phyloP scores from a whole-genome alignment of 2,113 vertebrate genomes.

The Pagrus major region DNA sequence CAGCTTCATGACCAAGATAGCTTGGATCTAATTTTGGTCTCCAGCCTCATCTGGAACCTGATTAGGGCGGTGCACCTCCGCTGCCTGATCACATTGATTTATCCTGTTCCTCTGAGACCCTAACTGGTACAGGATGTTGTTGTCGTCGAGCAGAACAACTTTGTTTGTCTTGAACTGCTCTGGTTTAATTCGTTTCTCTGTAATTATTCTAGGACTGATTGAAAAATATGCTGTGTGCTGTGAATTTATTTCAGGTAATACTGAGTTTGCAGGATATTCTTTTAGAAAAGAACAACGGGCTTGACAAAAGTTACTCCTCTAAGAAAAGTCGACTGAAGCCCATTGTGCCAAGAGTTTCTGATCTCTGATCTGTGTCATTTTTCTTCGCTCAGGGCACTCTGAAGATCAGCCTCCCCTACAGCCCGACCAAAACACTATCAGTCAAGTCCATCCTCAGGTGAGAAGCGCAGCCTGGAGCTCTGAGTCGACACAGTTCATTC shows the following conservation, averaged over 20 bases:
- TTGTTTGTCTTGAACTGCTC: conserved; percentile 35
- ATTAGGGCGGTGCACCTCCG: conserved; percentile 65
- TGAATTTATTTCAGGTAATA: background rate
- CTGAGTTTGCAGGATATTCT: background rate
- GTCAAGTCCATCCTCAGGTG: conserved; percentile 99
- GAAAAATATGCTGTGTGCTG: background rate
- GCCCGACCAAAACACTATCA: conserved; percentile 98
- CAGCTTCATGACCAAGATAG: conserved; percentile 65
- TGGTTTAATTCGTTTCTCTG: conserved; percentile 25
- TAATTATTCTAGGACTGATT: conserved; percentile 22
- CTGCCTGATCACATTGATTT: conserved; percentile 67
- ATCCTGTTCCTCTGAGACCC: conserved; percentile 62
- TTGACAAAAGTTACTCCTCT: background rate
- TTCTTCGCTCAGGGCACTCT: conserved; percentile 90
- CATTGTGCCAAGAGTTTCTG: background rate
- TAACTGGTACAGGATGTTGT: conserved; percentile 58
- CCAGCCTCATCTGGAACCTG: conserved; percentile 63
- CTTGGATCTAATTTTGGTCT: conserved; percentile 66
- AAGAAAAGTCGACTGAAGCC: conserved; percentile 7
- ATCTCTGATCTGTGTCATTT: conserved; percentile 45
- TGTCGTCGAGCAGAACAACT: conserved; percentile 38
- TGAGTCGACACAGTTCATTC: background rate
- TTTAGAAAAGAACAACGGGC: background rate
- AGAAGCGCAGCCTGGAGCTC: conserved; percentile 57
- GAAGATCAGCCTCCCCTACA: conserved; percentile 99